A percentile compares a stretch with the other conserved stretches of the same genome.
phyloP scores from a whole-genome alignment of 2,113 vertebrate species.

The Nesoenas mayeri region DNA sequence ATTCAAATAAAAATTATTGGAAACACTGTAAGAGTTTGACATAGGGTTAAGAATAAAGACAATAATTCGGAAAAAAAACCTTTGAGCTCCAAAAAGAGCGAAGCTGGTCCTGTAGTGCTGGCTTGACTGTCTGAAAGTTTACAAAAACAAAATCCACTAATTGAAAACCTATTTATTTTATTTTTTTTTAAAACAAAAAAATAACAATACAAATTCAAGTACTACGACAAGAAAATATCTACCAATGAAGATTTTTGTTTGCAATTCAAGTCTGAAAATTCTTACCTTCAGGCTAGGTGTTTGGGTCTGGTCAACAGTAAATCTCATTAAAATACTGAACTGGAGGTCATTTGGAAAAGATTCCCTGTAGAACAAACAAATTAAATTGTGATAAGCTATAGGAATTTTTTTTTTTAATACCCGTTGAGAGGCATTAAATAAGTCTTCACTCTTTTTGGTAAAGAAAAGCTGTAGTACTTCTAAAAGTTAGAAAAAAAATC shows the following conservation, averaged over 20 bases:
- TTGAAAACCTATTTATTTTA: conserved; percentile 41
- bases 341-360: conserved; percentile 97
- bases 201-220: conserved; percentile 15
- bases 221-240: neutral
- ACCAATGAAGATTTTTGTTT: neutral
- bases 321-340: conserved; percentile 98
- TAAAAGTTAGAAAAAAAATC: neutral
- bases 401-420: neutral
- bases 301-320: conserved; percentile 98
- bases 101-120: conserved; percentile 82
- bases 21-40: conserved; percentile 63
- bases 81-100: conserved; percentile 83
- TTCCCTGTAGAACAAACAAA: conserved; percentile 79
- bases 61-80: conserved; percentile 82
- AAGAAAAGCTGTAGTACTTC: neutral
- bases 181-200: neutral
- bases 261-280: neutral
- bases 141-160: conserved; percentile 80
- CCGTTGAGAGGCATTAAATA: neutral
- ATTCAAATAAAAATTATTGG: conserved; percentile 65
- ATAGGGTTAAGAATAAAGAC: conserved; percentile 71
- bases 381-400: rapidly evolving
- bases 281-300: conserved; percentile 96
- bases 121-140: conserved; percentile 83
- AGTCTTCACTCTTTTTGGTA: neutral